Evolutionary conservation across 2,797 vertebrate species (phyloP).

Genomic region (Urosaurus nigricauda): DNA sequence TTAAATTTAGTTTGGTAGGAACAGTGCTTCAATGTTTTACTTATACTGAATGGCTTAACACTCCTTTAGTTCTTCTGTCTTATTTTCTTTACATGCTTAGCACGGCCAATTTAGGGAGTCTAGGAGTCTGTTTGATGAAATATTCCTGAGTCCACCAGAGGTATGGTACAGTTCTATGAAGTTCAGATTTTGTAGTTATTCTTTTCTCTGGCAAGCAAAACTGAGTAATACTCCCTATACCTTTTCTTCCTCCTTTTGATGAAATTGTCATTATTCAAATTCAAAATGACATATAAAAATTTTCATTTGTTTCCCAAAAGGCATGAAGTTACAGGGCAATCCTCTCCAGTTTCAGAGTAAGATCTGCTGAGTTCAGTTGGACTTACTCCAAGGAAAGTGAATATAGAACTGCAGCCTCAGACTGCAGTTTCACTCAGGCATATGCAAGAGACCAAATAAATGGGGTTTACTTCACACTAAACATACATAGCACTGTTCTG

Average conservation of each 20-base stretch:
- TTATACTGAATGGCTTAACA: conserved; percentile 72
- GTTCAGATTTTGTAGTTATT: conserved; percentile 74
- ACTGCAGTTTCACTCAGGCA: neutral
- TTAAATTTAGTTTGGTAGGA: conserved; percentile 38
- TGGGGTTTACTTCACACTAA: neutral
- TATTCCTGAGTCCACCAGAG: conserved; percentile 81
- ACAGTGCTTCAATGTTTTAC: conserved; percentile 52
- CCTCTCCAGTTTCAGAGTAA: neutral
- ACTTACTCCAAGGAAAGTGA: neutral
- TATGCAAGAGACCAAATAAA: neutral
- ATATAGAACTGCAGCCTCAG: neutral
- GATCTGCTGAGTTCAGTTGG: neutral
- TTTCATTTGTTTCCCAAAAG: conserved; percentile 1
- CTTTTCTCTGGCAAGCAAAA: conserved; percentile 67
- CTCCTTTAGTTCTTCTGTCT: conserved; percentile 74
- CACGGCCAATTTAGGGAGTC: conserved; percentile 79
- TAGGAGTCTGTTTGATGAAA: conserved; percentile 83
- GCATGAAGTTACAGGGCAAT: neutral
- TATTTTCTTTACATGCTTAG: conserved; percentile 78
- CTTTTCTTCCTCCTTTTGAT: rapidly evolving
- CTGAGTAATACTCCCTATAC: conserved; percentile 23
- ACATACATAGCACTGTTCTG: neutral
- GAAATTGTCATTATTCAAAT: conserved; percentile 21
- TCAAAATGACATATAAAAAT: neutral
- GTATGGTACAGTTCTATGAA: conserved; percentile 79